A percentile compares a stretch with the other conserved stretches of the same genome.
Conservation (phyloP, 37 sponge, comb jelly and placozoan genomes). For the Halisarca cf. caerulea region DNA sequence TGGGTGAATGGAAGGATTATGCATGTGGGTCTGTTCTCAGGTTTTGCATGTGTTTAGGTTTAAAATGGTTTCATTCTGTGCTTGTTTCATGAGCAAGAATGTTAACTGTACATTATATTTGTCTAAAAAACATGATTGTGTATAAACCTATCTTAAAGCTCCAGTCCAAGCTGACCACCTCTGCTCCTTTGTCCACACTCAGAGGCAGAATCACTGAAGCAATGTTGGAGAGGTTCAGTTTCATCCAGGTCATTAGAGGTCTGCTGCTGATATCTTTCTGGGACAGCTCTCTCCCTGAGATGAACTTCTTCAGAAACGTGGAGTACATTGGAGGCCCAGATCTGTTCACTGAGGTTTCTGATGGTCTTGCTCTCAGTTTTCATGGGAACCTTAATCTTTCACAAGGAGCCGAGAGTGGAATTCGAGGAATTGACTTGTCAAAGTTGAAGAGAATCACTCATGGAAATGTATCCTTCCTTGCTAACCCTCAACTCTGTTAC, state of each 20-base stretch:
- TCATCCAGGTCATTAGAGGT: conserved; percentile 27
- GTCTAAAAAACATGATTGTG: too few relatives aligned
- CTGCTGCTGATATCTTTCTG: neutral
- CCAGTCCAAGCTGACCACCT: too few relatives aligned
- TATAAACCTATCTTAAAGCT: too few relatives aligned
- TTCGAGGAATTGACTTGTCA: conserved; percentile 4
- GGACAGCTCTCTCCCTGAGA: neutral
- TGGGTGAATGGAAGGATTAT: neutral
- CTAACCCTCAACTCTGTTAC: conserved; percentile 17
- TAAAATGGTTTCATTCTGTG: too few relatives aligned
- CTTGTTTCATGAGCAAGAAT: too few relatives aligned
- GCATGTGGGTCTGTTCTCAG: too few relatives aligned
- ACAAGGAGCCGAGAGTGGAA: neutral
- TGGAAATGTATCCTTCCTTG: neutral
- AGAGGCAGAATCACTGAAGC: neutral
- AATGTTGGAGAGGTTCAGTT: neutral
- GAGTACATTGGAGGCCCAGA: conserved; percentile 16
- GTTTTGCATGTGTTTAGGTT: too few relatives aligned
- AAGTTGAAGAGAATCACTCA: neutral
- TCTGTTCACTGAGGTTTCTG: neutral
- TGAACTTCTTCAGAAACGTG: conserved; percentile 27
- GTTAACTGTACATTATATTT: too few relatives aligned
- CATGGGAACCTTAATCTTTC: neutral
- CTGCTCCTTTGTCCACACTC: neutral
- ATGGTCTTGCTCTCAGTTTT: conserved; percentile 1